These are phyloP conservation scores for Nebria brevicollis DNA, from an alignment of 2,888 invertebrate genomes.

Conservation along the genomic window DNA sequence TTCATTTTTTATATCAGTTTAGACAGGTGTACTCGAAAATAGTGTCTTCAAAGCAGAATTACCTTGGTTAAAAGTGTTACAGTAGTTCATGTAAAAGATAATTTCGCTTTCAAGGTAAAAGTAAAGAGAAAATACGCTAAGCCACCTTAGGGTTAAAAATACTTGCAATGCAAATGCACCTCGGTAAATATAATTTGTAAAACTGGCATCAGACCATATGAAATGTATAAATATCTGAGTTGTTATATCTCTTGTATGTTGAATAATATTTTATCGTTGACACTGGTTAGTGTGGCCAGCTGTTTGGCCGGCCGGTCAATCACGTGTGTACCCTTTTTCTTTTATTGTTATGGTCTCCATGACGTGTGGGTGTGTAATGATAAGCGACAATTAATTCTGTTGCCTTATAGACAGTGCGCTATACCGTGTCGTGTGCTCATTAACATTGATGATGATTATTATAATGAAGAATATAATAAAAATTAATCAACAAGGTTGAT, in stretches of 20 bases:
- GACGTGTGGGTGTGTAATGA: conserved; percentile 26
- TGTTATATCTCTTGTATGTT: neutral
- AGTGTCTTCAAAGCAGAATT: neutral
- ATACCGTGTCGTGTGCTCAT: conserved; percentile 9
- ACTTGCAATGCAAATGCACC: neutral
- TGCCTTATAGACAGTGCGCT: neutral
- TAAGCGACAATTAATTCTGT: conserved; percentile 35
- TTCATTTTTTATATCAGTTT: no score
- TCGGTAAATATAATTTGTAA: neutral
- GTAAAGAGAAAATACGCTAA: neutral
- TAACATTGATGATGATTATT: conserved; percentile 1
- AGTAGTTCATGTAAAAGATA: neutral
- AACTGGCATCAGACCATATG: neutral
- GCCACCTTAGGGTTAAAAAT: conserved; percentile 1
- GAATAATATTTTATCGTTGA: conserved; percentile 4
- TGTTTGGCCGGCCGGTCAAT: neutral
- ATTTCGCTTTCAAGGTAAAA: neutral
- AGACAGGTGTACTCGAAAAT: neutral
- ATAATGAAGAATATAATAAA: neutral
- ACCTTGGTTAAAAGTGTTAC: neutral
- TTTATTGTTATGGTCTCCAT: neutral
- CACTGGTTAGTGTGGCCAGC: conserved; percentile 11
- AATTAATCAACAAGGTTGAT: neutral
- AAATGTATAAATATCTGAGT: neutral
- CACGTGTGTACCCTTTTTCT: neutral